Base-by-base conservation (phyloP, 2,888 invertebrate genomes). In the Pyrochroa serraticornis region DNA sequence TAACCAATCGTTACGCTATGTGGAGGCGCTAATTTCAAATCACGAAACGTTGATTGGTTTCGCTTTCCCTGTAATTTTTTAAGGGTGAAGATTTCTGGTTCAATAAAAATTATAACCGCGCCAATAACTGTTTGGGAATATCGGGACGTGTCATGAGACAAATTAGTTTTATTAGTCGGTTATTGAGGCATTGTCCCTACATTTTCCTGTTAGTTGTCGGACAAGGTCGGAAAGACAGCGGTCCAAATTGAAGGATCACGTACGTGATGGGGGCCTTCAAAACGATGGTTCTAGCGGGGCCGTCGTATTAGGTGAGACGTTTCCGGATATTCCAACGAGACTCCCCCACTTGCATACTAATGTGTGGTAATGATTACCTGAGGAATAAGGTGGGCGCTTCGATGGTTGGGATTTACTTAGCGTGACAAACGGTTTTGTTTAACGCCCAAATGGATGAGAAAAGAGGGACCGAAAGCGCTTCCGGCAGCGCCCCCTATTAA, bases 161-260 rank as follows among this genome's bases (percentile, higher is more conserved):
- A 62, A 58, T 62, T 61, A 63, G 60, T 49, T 58, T 62, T 61
- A 60, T 62, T 58, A 60, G 46, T 47, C 54, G 59, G 44, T 66
- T 57, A 60, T 61, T 55, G 54, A 65, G 60, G 58, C 62, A 67
- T 66, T 68, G 65, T 68, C 52, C 64, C 60, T 64, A 62, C 63
- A 58, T 63, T 65, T 69, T 70, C 66, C 66, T 66, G 67, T 69
- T 67, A 61, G 57, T 58, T 39, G 38, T 49, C 57, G 60, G 65
- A 68, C 68, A 70, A 70, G 70, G 70, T 69, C 70, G 68, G 58
- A 60, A 63, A 58, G 66, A 61, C 62, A 67, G 67, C 60, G 57
- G 65, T 55, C 68, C 67, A 66, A 63, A 61, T 60, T 54, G 49
- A 22, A 22, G 22, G 22, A 22, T 22, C 22, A 5, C 5, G 22